Conservation (phyloP, 1,140 invertebrate species). For the Brachionus asplanchnoidis region DNA sequence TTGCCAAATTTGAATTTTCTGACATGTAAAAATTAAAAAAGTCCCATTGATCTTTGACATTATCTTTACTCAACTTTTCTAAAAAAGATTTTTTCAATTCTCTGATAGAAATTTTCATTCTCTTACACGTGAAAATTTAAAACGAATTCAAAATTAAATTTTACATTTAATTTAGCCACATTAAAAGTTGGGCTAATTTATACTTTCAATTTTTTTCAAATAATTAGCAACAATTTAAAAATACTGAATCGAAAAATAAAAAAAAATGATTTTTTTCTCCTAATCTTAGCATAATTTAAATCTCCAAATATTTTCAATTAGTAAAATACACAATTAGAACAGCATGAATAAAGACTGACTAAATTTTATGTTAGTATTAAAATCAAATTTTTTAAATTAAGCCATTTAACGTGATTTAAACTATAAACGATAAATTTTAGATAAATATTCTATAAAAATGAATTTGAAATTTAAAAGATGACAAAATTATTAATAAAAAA, state of each 20-base stretch:
- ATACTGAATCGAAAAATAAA: background rate
- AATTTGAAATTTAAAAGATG: background rate
- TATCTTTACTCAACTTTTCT: background rate
- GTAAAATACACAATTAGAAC: background rate
- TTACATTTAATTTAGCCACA: background rate
- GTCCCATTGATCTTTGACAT: background rate
- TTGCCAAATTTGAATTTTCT: background rate
- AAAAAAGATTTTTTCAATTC: constrained; percentile 2
- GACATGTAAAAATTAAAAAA: background rate
- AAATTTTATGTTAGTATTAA: background rate
- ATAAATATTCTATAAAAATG: too few relatives aligned
- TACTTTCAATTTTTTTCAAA: too few relatives aligned
- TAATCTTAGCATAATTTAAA: background rate
- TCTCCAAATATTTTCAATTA: background rate
- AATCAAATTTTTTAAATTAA: too few relatives aligned
- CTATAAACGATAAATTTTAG: too few relatives aligned
- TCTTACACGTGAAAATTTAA: background rate
- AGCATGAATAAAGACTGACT: background rate
- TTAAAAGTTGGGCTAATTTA: too few relatives aligned
- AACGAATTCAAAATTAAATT: background rate
- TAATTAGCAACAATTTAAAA: background rate
- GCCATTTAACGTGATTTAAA: too few relatives aligned
- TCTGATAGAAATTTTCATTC: background rate
- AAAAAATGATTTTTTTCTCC: background rate
- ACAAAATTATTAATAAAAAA: background rate